A percentile compares a stretch with the other conserved stretches of the same genome.
Conservation (phyloP, 2,888 invertebrate species). For the Drosophila flavopinicola region DNA sequence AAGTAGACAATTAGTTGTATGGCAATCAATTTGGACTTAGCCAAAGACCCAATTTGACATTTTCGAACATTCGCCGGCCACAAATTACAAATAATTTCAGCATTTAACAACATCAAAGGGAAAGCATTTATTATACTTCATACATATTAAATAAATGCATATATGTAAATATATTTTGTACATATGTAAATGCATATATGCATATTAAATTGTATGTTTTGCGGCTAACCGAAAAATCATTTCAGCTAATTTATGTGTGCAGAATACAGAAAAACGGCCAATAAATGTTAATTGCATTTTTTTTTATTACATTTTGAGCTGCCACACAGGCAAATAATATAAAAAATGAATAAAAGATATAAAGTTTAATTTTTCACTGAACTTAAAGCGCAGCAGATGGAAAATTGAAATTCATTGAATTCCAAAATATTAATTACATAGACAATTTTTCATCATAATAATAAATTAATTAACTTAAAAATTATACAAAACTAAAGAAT, state of each 20-base stretch:
- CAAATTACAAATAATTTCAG: slow-evolving; percentile 65
- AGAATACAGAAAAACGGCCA: slow-evolving; percentile 7
- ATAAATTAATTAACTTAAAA: neutral
- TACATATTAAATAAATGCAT: neutral
- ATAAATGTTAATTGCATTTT: slow-evolving; percentile 49
- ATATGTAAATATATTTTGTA: slow-evolving; percentile 2
- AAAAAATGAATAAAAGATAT: slow-evolving; percentile 3
- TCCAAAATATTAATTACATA: too few species aligned
- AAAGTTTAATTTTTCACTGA: neutral
- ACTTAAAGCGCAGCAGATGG: neutral
- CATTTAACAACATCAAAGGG: slow-evolving; percentile 41
- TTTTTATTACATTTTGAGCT: slow-evolving; percentile 28
- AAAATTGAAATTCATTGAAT: too few species aligned
- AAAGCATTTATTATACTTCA: slow-evolving; percentile 15
- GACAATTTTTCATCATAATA: too few species aligned
- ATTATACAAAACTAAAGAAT: neutral
- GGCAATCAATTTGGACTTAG: slow-evolving; percentile 14
- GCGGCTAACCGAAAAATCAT: slow-evolving; percentile 68
- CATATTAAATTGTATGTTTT: slow-evolving; percentile 61
- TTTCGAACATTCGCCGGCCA: slow-evolving; percentile 30
- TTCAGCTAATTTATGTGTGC: slow-evolving; percentile 63
- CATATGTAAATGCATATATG: slow-evolving; percentile 14
- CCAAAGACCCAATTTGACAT: slow-evolving; percentile 16
- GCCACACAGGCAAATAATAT: slow-evolving; percentile 1
- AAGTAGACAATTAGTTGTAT: slow-evolving; percentile 15